Percentiles rank a stretch among this genome's conserved stretches.
Evolutionary conservation across 2,113 vertebrate genomes (phyloP).

Genomic region (Choloepus hoffmanni): DNA sequence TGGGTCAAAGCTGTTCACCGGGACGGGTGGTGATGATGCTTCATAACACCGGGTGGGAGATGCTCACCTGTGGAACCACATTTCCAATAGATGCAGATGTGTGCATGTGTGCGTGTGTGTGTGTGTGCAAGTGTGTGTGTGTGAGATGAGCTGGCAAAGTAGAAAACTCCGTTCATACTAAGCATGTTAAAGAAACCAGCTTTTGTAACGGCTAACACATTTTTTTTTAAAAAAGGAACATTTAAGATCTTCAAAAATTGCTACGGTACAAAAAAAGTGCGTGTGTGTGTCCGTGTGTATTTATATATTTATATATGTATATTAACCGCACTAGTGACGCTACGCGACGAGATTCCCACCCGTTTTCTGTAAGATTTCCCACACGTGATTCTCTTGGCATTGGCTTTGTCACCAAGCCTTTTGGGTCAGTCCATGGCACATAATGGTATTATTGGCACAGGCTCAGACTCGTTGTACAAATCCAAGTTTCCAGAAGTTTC

Average conservation of each 20-base stretch:
- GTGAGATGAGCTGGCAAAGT: slow-evolving; percentile 83
- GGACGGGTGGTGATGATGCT: no score
- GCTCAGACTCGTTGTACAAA: slow-evolving; percentile 92
- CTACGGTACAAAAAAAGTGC: slow-evolving; percentile 88
- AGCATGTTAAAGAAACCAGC: slow-evolving; percentile 84
- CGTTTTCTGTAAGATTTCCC: slow-evolving; percentile 68
- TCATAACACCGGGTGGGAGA: not conserved
- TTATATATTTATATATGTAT: slow-evolving; percentile 84
- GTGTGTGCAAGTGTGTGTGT: slow-evolving; percentile 74
- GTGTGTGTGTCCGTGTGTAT: slow-evolving; percentile 81
- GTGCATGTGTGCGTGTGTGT: slow-evolving; percentile 69
- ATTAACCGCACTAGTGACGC: slow-evolving; percentile 85
- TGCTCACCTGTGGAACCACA: slow-evolving; percentile 37
- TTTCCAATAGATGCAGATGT: slow-evolving; percentile 78
- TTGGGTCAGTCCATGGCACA: slow-evolving; percentile 96
- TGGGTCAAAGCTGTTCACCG: not conserved
- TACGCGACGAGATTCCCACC: slow-evolving; percentile 83
- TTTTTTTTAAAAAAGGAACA: slow-evolving; percentile 87
- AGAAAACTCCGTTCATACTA: slow-evolving; percentile 85
- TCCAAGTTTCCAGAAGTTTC: slow-evolving; percentile 82
- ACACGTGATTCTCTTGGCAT: slow-evolving; percentile 61
- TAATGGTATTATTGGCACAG: slow-evolving; percentile 99
- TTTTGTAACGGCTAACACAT: slow-evolving; percentile 81
- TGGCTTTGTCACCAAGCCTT: slow-evolving; percentile 79
- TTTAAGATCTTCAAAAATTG: slow-evolving; percentile 89